Percentiles rank a stretch among this genome's conserved stretches.
phyloP scores from a whole-genome alignment of 2,113 vertebrate genomes.

The Myotis davidii region DNA sequence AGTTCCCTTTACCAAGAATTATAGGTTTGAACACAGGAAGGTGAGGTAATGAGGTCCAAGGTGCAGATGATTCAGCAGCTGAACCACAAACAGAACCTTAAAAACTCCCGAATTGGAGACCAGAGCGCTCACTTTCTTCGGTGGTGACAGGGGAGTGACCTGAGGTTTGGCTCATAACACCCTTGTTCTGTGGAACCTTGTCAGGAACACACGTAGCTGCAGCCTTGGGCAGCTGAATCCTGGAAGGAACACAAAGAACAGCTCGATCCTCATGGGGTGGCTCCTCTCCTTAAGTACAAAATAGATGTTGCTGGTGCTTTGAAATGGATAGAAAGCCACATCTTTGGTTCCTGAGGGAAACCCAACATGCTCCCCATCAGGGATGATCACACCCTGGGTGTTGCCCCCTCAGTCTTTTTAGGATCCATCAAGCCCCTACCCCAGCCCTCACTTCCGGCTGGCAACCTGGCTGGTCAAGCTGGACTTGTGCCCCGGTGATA shows the following conservation, averaged over 20 bases:
- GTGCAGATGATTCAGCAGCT: not conserved
- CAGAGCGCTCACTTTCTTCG: not conserved
- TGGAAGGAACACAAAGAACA: not conserved
- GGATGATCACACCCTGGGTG: not conserved
- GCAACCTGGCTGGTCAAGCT: not conserved
- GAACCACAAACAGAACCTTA: constrained; percentile 31
- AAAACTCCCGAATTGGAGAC: not conserved
- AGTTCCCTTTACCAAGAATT: not conserved
- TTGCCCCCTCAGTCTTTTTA: not conserved
- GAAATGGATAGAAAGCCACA: not conserved
- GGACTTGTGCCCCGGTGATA: not conserved
- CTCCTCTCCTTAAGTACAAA: not conserved
- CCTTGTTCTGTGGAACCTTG: not conserved
- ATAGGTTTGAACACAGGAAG: not conserved
- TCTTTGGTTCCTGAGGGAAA: not conserved
- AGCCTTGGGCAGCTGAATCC: not conserved
- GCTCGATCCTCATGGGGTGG: not conserved
- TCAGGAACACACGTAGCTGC: not conserved
- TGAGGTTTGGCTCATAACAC: not conserved
- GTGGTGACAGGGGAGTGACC: not conserved
- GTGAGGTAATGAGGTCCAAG: not conserved
- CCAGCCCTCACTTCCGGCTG: not conserved
- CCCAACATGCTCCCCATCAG: not conserved
- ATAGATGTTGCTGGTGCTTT: not conserved
- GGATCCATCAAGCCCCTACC: not conserved